Evolutionary conservation across 1,140 invertebrate species (phyloP).

Genomic region (Calliphora vicina): DNA sequence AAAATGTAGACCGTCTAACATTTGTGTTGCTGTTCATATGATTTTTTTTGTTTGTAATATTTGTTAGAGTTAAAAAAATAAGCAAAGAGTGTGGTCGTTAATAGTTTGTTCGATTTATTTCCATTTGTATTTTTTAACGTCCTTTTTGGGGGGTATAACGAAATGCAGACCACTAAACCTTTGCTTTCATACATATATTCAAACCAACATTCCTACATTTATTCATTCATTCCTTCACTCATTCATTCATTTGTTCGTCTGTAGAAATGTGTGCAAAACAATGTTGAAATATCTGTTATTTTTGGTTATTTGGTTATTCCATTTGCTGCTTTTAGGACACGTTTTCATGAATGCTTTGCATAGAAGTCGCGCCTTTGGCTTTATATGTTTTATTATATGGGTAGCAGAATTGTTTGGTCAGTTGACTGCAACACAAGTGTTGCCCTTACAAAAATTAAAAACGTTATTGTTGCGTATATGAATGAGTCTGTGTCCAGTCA

Average conservation of each 20-base stretch:
- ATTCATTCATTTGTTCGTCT: neutral
- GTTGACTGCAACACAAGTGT: neutral
- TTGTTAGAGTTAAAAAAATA: too few species aligned
- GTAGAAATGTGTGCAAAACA: neutral
- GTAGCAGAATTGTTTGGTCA: neutral
- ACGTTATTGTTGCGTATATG: neutral
- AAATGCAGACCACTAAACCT: too few species aligned
- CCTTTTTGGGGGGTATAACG: too few species aligned
- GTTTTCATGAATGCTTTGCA: neutral
- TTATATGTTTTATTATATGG: neutral
- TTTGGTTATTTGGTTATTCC: neutral
- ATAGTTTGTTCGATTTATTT: constrained; percentile 14
- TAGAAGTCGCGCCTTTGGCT: neutral
- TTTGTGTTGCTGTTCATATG: neutral
- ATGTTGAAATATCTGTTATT: neutral
- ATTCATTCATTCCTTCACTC: neutral
- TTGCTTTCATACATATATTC: neutral
- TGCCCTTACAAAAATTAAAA: neutral
- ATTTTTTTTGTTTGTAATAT: neutral
- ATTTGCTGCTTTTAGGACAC: neutral
- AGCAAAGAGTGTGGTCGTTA: constrained; percentile 9
- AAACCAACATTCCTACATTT: neutral
- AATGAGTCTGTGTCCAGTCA: neutral
- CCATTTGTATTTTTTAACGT: neutral
- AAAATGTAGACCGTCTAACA: neutral